Conservation (phyloP, 2,888 invertebrate genomes). For the Diarsia dahlii region DNA sequence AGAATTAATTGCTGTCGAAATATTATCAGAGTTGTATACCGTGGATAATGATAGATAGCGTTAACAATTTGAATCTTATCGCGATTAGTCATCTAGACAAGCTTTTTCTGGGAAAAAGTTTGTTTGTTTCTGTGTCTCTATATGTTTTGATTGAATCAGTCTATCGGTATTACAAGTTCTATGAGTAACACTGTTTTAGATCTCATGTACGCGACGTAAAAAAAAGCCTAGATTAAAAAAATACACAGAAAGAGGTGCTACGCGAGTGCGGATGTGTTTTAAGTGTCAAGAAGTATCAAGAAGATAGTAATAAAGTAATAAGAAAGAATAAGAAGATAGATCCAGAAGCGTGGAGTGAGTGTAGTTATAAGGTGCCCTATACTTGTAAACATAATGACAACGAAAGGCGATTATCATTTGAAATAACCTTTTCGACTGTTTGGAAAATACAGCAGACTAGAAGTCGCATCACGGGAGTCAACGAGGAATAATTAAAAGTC, state of each 20-base stretch:
- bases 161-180: not conserved
- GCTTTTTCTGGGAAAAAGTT: not conserved
- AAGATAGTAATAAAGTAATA: slow-evolving; percentile 8
- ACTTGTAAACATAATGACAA: slow-evolving; percentile 29
- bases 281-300: slow-evolving; percentile 32
- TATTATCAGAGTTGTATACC: slow-evolving; percentile 35
- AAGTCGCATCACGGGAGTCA: not conserved
- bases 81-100: slow-evolving; percentile 26
- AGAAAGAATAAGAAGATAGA: slow-evolving; percentile 21
- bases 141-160: not conserved
- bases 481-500: not conserved
- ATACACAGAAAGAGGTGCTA: slow-evolving; percentile 44
- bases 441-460: not conserved
- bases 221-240: not conserved
- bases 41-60: slow-evolving; percentile 34
- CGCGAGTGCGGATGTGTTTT: slow-evolving; percentile 49
- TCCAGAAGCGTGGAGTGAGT: slow-evolving; percentile 40
- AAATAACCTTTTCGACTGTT: no score
- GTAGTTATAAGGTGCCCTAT: slow-evolving; percentile 17
- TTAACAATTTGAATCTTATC: slow-evolving; percentile 54
- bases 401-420: not conserved
- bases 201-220: not conserved
- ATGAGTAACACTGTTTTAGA: not conserved
- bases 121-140: not conserved
- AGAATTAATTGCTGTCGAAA: slow-evolving; percentile 56